phyloP scores from a whole-genome alignment of 2,113 vertebrate genomes.

The Gallinago undulata region DNA sequence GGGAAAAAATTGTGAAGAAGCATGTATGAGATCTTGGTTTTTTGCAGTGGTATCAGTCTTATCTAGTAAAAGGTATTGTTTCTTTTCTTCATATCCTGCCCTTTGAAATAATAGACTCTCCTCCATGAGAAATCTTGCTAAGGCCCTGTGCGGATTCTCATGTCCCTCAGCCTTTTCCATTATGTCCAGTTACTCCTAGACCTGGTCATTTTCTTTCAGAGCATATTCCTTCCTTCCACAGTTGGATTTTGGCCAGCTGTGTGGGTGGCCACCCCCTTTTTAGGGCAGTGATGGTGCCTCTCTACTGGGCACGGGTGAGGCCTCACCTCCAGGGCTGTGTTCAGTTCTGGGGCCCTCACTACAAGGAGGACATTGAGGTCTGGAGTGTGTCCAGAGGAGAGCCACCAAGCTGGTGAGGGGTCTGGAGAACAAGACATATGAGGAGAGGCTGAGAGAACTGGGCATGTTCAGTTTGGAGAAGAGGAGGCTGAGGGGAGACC shows the following conservation, averaged over 20 bases:
- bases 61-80: background rate
- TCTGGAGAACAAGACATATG: too few relatives aligned
- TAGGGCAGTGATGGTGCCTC: too few relatives aligned
- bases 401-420: too few relatives aligned
- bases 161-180: background rate
- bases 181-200: rapidly evolving
- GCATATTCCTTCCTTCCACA: background rate
- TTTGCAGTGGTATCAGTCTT: background rate
- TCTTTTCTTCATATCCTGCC: background rate
- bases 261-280: background rate
- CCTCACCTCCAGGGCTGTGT: too few relatives aligned
- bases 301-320: too few relatives aligned
- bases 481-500: too few relatives aligned
- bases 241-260: background rate
- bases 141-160: background rate
- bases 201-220: background rate
- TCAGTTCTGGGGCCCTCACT: too few relatives aligned
- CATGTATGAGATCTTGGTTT: background rate
- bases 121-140: background rate
- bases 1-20: background rate
- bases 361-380: too few relatives aligned
- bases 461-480: too few relatives aligned
- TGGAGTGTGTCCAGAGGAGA: too few relatives aligned
- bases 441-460: too few relatives aligned
- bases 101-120: background rate